phyloP scores from a whole-genome alignment of 2,113 vertebrate genomes.

The Pelodiscus sinensis region DNA sequence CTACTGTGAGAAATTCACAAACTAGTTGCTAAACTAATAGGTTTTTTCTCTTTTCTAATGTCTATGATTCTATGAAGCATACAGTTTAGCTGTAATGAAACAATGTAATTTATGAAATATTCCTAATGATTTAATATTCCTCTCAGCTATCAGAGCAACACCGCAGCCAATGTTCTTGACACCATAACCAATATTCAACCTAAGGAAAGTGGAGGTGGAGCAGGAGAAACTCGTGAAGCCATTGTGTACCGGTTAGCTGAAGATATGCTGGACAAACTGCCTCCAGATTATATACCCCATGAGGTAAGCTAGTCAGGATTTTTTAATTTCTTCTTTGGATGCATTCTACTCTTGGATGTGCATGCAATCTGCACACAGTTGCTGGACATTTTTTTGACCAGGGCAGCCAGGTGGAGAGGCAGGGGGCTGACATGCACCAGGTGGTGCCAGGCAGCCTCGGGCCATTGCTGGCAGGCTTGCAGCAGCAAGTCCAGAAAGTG shows the following conservation, averaged over 20 bases:
- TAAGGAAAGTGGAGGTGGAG: slow-evolving; percentile 79
- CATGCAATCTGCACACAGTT: background rate
- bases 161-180: slow-evolving; percentile 78
- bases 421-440: too few relatives aligned
- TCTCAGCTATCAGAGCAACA: slow-evolving; percentile 81
- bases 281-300: slow-evolving; percentile 78
- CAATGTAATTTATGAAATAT: background rate
- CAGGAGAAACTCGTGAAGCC: slow-evolving; percentile 81
- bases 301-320: slow-evolving; percentile 69
- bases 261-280: slow-evolving; percentile 84
- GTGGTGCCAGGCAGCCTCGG: too few relatives aligned
- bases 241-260: slow-evolving; percentile 79
- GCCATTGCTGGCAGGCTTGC: too few relatives aligned
- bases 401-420: too few relatives aligned
- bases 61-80: background rate
- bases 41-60: background rate
- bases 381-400: background rate
- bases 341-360: background rate
- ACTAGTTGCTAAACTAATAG: background rate
- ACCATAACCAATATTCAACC: slow-evolving; percentile 84
- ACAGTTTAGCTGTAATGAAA: background rate
- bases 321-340: background rate
- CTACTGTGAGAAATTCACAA: background rate
- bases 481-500: too few relatives aligned
- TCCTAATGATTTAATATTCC: slow-evolving; percentile 20